Base-by-base conservation (phyloP, 2,797 vertebrate species). In the Pseudochromis fuscus region DNA sequence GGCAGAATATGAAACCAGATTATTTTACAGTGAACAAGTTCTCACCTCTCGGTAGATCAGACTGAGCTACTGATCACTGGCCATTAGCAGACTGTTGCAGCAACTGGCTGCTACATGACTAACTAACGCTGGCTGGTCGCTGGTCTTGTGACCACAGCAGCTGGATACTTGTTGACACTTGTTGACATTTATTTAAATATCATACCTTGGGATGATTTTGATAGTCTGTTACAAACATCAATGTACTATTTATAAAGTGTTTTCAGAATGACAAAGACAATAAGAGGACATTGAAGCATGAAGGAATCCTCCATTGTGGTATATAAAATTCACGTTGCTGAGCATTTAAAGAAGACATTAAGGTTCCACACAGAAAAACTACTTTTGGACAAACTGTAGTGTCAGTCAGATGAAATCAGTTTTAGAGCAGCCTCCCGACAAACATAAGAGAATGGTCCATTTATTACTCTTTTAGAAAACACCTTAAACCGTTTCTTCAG, bases 21-120 rank as follows among this genome's bases (percentile, higher is more conserved):
- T 70, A 60, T 81, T 88, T 90, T 89, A 88, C 89, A 86, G 85
- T 74, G 79, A 90, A 91, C 86, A 87, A 77, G 84, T 66, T 89
- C 52, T 85, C 85, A 49, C 87, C 86, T 91, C 85, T 85, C 77
- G 70, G 56, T 52, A 70, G 75, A 74, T 68, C 80, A 75, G 65
- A 27, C 65, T 50, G 57, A 66, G 79, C 60, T 58, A 65, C 79
- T 74, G 72, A 74, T 81, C 70, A 25, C 27, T 67, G 62, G 21
- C 55, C 67, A 65, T 79, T 79, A 69, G 62, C 49, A 68, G 49
- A 74, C 12, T 44, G 44, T 52, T 71, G 42, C 51, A 42, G 57
- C 73, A 57, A n/a, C 45, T 78, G 69, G 46, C 79, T 58, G 67
- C 42, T 38, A 48, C 19, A 9, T 16, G 42, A 56, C 48, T 72